A percentile compares a stretch with the other conserved stretches of the same genome.
phyloP scores from a whole-genome alignment of 2,888 invertebrate genomes.

The Cerceris rybyensis region DNA sequence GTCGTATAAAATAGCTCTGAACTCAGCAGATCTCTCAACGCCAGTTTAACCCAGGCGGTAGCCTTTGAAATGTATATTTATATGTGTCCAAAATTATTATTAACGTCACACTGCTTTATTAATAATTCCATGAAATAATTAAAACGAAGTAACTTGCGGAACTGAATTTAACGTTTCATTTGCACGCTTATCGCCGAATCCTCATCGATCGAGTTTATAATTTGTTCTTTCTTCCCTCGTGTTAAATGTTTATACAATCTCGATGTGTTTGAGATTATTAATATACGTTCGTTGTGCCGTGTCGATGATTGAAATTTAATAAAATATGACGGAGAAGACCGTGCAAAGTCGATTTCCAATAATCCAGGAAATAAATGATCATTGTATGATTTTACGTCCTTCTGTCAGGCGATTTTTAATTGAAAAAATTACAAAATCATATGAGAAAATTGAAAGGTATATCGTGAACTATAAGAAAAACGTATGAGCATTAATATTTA shows the following conservation, averaged over 20 bases:
- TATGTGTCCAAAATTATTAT: background rate
- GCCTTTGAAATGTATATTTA: too few species aligned
- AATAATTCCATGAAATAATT: background rate
- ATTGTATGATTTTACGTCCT: background rate
- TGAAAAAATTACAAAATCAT: background rate
- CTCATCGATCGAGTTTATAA: background rate
- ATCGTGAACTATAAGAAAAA: background rate
- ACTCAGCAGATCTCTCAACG: too few species aligned
- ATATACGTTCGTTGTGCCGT: background rate
- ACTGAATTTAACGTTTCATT: constrained; percentile 12
- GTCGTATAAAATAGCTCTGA: too few species aligned
- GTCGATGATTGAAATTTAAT: background rate
- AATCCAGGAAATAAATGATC: too few species aligned
- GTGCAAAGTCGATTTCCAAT: too few species aligned
- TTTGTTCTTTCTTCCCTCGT: background rate
- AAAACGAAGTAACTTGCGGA: background rate
- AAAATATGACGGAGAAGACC: background rate
- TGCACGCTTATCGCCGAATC: constrained; percentile 1
- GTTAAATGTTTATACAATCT: background rate
- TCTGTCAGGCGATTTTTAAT: background rate
- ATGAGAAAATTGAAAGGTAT: background rate
- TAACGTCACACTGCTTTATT: background rate
- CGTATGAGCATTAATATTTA: background rate
- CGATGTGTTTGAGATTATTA: background rate
- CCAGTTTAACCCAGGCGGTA: too few species aligned